Percentiles rank a stretch among this genome's conserved stretches.
phyloP scores from a whole-genome alignment of 2,797 vertebrate species.

The Rhyacichthys aspro region DNA sequence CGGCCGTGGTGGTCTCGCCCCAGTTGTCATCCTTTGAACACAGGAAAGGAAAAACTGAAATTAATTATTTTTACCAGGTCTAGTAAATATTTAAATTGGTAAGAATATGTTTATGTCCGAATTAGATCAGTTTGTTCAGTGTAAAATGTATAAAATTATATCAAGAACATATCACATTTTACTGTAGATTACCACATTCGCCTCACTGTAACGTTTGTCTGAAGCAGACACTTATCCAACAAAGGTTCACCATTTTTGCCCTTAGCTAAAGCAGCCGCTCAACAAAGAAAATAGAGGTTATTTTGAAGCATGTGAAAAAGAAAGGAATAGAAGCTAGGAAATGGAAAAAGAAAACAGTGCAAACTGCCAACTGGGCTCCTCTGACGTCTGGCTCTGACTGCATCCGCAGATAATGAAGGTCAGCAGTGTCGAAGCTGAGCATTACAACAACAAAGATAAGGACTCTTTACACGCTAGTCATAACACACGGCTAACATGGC shows the following conservation, averaged over 20 bases:
- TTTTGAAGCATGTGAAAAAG: constrained; percentile 39
- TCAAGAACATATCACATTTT: constrained; percentile 6
- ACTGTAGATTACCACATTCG: neutral
- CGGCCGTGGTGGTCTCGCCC: constrained; percentile 95
- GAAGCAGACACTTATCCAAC: neutral
- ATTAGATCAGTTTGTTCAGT: neutral
- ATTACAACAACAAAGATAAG: constrained; percentile 61
- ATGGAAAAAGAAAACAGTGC: constrained; percentile 60
- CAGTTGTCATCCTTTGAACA: constrained; percentile 93
- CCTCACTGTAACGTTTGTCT: neutral
- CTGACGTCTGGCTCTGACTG: constrained; percentile 58
- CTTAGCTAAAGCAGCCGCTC: constrained; percentile 5
- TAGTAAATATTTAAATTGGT: too few relatives aligned
- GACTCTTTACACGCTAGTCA: constrained; percentile 46
- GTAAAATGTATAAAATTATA: neutral
- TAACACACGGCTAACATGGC: constrained; percentile 31
- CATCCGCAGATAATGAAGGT: constrained; percentile 72
- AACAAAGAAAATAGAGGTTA: constrained; percentile 9
- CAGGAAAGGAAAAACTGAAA: neutral
- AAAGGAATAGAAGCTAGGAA: constrained; percentile 43
- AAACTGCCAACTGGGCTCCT: constrained; percentile 45
- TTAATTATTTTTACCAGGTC: neutral
- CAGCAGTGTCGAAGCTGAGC: constrained; percentile 45
- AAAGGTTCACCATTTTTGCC: neutral
- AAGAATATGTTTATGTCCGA: neutral